Evolutionary conservation across 2,888 invertebrate genomes (phyloP), one percentile per base, ranked within the genome.

Genomic region (Drosophila limbata): DNA sequence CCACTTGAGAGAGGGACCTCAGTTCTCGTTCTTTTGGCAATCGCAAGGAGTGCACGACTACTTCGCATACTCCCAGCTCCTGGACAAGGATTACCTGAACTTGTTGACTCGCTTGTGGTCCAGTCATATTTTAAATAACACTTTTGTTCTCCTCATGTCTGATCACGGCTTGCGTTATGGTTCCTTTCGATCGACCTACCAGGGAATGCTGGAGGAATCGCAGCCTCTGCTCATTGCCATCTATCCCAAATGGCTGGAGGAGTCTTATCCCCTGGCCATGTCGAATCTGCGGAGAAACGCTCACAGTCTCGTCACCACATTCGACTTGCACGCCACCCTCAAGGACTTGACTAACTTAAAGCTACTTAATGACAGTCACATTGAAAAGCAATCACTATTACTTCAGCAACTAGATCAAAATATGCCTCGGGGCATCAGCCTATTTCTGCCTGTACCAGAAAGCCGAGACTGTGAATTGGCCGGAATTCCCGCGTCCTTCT

Each of bases 101-200:
- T 31, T 84, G 3, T 19, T 84, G 4, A 33, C 93, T 9, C 93
- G 50, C 1, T 5, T 84, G 0, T n/a, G 59, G 6, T 15, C 19
- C 0, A 47, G 72, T 1, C 66, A 66, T 2, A 19, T 86, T 0
- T 92, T 97, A 50, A 94, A 96, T 48, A 93, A 95, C 25, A 97
- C 97, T 0, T 93, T 95, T 39, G 81, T 96, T 3, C 93, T 97
- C 45, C 90, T 96, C 10, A 93, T 97, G 93, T 97, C 97, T 90
- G 98, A 98, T 90, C 98, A 98, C 88, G 98, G 98, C 0, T 95
- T 97, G 57, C 93, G 98, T 66, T 97, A 96, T 95, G 97, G 97
- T 1, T 93, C 93, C 3, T 96, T 97, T 76, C 94, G 97, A 10
- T 64, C 73, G 21, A 97, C 97, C 0, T 96, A 95, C 91, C 96